Base-by-base conservation (phyloP, 2,888 invertebrate genomes). In the Biston stratarius region DNA sequence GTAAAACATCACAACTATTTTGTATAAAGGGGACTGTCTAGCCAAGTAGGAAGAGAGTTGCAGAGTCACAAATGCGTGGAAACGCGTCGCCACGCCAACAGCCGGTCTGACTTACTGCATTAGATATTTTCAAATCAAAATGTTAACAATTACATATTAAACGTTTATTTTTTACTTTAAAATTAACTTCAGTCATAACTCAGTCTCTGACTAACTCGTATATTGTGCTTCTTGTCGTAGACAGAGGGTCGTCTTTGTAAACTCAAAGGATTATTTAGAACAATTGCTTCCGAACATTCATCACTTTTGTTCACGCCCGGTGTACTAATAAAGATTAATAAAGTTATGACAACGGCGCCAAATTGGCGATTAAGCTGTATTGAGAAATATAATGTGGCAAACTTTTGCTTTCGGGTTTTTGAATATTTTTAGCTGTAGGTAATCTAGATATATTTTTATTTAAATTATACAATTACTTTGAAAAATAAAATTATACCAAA, bases 201-300 rank as follows among this genome's bases (percentile, higher is more conserved):
- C 12, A 40, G n/a, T 45, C 40, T 52, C 62, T 67, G 62, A 14
- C 36, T 45, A 33, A 15, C 12, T 8, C 3, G 9, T 55, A 42
- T 36, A 38, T 12, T 63, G 38, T 56, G 56, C 45, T 40, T 24
- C 49, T 69, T 78, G 74, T 64, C 80, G 73, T 77, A 71, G 79
- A 83, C 83, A 83, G 76, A 84, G 91, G 91, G 90, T 88, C 86
- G 85, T 90, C 91, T 89, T 89, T 89, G 83, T 87, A 86, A 86
- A 89, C 89, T 86, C 82, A 86, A 87, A 86, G 88, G 91, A 89
- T 89, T 90, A 90, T 84, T 88, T 83, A 87, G 83, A 88, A 89
- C 89, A 88, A 89, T 89, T 80, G 88, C 83, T 85, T 83, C 81
- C 78, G 83, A 84, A 87, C 88, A 89, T 90, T 88, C 85, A 86